Evolutionary conservation across 2,888 invertebrate species (phyloP), one percentile per base, ranked within the genome.

Genomic region (Drosophila borealis): DNA sequence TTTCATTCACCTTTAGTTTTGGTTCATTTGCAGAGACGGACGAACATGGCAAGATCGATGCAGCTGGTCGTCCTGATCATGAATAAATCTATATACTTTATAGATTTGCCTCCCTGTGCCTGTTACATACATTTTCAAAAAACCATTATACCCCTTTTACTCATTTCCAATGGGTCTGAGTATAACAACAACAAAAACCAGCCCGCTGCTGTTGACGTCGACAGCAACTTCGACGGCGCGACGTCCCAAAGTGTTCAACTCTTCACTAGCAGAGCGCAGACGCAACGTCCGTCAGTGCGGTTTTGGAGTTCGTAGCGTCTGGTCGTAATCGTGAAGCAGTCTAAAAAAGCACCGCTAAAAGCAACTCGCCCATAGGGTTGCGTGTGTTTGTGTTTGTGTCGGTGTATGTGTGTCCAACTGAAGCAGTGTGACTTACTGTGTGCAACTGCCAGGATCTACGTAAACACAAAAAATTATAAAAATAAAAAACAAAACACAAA

Each of bases 221-320:
- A 55, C 78, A 70, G 61, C 67, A 59, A 54, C 76, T 48, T 49
- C 51, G 46, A 33, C 55, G 36, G 53, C 21, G 55, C 57, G 59
- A 51, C 14, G 61, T 25, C 66, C 68, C 70, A 75, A 70, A 78
- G 76, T 70, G 78, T 69, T 83, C 81, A 80, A 77, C 85, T 74
- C 85, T 80, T 81, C 74, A 74, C 78, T 65, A 60, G 73, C 81
- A 79, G 68, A 71, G 84, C 89, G 84, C 81, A 87, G 84, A 81
- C 88, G 88, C 89, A 86, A 70, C 84, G 71, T 74, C 78, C 81
- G 76, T 90, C 88, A 90, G 90, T 91, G 82, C 89, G 90, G 88
- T 89, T 91, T 90, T 82, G 83, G 81, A 86, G 87, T 89, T 86
- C 89, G 84, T 68, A 78, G 89, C 70, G 89, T 78, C 71, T 82